These are phyloP conservation scores for Clarias platycephalus DNA, from an alignment of 2,797 vertebrate genomes.

Conservation along the genomic window DNA sequence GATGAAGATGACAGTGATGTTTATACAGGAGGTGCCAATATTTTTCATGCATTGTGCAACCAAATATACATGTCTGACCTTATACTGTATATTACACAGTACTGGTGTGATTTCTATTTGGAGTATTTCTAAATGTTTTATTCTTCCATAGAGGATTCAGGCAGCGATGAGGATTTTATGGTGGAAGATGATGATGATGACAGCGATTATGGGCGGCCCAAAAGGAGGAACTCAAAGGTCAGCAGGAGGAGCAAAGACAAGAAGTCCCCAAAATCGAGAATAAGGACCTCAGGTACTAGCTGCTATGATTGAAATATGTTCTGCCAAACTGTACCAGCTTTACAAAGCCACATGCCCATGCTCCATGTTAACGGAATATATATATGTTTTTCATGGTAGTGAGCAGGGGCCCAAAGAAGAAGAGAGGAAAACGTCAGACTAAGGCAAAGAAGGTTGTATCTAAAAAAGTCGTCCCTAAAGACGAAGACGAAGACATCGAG, in stretches of 20 bases:
- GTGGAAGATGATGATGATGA: conserved; percentile 94
- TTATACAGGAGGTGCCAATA: conserved; percentile 84
- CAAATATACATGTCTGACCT: neutral
- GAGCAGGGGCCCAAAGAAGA: conserved; percentile 90
- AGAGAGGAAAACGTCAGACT: conserved; percentile 91
- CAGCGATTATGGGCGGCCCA: conserved; percentile 95
- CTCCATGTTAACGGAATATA: neutral
- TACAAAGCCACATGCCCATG: neutral
- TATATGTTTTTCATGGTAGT: conserved; percentile 68
- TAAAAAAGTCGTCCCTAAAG: conserved; percentile 94
- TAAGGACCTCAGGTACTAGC: conserved; percentile 92
- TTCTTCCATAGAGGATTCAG: conserved; percentile 70
- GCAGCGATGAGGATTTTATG: conserved; percentile 97
- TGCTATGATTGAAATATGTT: no score
- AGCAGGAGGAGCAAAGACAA: conserved; percentile 93
- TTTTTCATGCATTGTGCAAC: neutral
- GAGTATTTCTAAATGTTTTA: neutral
- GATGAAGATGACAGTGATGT: conserved; percentile 66
- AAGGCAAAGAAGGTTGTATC: conserved; percentile 81
- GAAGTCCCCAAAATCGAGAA: conserved; percentile 94
- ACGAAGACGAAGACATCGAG: conserved; percentile 76
- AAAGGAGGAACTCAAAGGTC: conserved; percentile 93
- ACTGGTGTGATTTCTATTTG: neutral
- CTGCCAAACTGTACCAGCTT: neutral
- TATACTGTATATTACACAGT: neutral